These are phyloP conservation scores for Chloroclysta siterata DNA, from an alignment of 2,888 invertebrate species.

Conservation along the genomic window DNA sequence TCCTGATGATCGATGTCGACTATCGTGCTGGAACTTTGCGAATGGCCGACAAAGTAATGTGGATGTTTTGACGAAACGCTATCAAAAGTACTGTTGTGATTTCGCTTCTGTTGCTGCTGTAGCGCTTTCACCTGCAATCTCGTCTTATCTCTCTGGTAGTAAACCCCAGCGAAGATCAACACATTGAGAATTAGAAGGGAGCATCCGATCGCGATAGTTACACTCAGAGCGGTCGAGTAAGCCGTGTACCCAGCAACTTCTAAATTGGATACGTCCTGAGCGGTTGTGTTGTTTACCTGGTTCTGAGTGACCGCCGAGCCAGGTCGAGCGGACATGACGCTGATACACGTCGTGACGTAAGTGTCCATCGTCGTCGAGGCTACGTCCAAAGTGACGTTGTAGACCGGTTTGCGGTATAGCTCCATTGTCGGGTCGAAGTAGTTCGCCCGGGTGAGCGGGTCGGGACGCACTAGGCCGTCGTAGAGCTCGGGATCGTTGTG, in stretches of 20 bases:
- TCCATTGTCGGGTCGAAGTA: constrained; percentile 87
- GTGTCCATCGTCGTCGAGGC: constrained; percentile 86
- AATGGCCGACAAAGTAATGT: constrained; percentile 91
- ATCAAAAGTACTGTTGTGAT: constrained; percentile 80
- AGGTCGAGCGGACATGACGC: constrained; percentile 89
- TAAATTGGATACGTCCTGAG: constrained; percentile 91
- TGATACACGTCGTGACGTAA: constrained; percentile 88
- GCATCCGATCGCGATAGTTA: constrained; percentile 93
- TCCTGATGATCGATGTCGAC: constrained; percentile 94
- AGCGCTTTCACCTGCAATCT: constrained; percentile 90
- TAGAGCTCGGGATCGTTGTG: constrained; percentile 95
- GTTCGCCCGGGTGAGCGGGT: constrained; percentile 89
- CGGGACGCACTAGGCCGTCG: constrained; percentile 94
- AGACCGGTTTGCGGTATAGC: constrained; percentile 86
- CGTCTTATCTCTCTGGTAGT: constrained; percentile 92
- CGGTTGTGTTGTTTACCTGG: constrained; percentile 86
- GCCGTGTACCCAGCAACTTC: constrained; percentile 91
- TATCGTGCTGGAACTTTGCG: constrained; percentile 92
- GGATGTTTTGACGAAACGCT: constrained; percentile 89
- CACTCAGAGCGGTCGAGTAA: constrained; percentile 90
- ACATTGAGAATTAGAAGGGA: constrained; percentile 92
- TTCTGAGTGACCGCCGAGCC: constrained; percentile 73
- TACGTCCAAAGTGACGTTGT: constrained; percentile 82
- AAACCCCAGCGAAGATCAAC: constrained; percentile 93
- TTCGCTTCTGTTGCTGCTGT: constrained; percentile 90